These are phyloP conservation scores for Leptarthrus brevirostris DNA, from an alignment of 2,888 invertebrate species.

Conservation along the genomic window DNA sequence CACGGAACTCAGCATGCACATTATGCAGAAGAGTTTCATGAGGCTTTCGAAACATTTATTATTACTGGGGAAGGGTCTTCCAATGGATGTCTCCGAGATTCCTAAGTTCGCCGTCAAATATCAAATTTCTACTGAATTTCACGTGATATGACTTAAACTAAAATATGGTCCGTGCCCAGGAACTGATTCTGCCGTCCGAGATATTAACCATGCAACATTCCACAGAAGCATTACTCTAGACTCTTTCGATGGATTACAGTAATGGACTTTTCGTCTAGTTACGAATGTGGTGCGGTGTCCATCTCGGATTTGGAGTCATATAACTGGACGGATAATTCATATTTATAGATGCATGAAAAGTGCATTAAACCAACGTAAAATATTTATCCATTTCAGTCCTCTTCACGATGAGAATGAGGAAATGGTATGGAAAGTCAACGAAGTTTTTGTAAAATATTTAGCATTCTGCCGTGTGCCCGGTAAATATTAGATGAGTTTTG, in stretches of 20 bases:
- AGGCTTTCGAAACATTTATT: slow-evolving; percentile 16
- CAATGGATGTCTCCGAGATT: background rate
- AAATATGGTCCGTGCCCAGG: slow-evolving; percentile 3
- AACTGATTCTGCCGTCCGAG: background rate
- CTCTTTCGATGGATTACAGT: background rate
- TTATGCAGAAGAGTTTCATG: slow-evolving; percentile 30
- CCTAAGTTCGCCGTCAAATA: slow-evolving; percentile 29
- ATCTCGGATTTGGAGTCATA: background rate
- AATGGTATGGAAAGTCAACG: background rate
- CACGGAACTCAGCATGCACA: background rate
- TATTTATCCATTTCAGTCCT: slow-evolving; percentile 32
- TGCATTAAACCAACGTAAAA: slow-evolving; percentile 39
- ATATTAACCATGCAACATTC: background rate
- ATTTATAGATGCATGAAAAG: slow-evolving; percentile 47
- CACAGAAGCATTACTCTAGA: slow-evolving; percentile 1
- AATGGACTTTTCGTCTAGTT: background rate
- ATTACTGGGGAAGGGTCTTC: background rate
- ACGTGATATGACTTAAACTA: no score
- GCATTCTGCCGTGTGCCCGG: background rate
- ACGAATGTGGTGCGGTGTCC: background rate
- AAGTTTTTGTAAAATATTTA: slow-evolving; percentile 14
- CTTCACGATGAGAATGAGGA: no score
- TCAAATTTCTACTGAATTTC: no score
- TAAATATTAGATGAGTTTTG: slow-evolving; percentile 10
- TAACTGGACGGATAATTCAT: slow-evolving; percentile 16